phyloP scores from a whole-genome alignment of 2,113 vertebrate genomes.

The Tetraodon nigroviridis region DNA sequence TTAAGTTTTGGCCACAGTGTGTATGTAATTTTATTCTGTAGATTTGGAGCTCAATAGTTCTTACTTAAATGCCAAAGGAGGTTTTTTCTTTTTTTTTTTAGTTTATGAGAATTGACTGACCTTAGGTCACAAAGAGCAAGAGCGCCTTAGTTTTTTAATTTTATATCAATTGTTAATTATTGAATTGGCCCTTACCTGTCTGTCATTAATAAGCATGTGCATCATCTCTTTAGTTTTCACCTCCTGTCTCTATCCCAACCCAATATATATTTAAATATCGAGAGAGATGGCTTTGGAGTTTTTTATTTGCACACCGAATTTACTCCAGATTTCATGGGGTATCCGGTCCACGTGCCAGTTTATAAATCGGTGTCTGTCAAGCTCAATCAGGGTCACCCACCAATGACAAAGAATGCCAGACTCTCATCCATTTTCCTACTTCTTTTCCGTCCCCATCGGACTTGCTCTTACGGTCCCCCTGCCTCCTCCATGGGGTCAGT shows the following conservation, averaged over 20 bases:
- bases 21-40: background rate
- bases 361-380: background rate
- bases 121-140: no score
- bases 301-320: slow-evolving; percentile 16
- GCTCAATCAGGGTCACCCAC: background rate
- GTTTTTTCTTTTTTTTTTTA: slow-evolving; percentile 1
- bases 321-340: background rate
- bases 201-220: no score
- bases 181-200: no score
- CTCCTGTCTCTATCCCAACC: slow-evolving; percentile 19
- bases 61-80: slow-evolving; percentile 4
- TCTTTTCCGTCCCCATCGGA: background rate
- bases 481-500: background rate
- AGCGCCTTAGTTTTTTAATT: no score
- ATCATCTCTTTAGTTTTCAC: slow-evolving; percentile 4
- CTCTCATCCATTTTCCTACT: background rate
- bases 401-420: background rate
- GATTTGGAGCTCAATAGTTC: background rate
- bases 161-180: no score
- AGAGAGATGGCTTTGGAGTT: slow-evolving; percentile 28
- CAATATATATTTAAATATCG: slow-evolving; percentile 31
- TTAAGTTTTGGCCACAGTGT: background rate
- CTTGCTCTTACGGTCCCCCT: slow-evolving; percentile 27
- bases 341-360: background rate
- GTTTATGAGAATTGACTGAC: slow-evolving; percentile 3